Percentiles rank a stretch among this genome's conserved stretches.
Conservation (phyloP, 2,113 vertebrate species). For the Podarcis cretensis region DNA sequence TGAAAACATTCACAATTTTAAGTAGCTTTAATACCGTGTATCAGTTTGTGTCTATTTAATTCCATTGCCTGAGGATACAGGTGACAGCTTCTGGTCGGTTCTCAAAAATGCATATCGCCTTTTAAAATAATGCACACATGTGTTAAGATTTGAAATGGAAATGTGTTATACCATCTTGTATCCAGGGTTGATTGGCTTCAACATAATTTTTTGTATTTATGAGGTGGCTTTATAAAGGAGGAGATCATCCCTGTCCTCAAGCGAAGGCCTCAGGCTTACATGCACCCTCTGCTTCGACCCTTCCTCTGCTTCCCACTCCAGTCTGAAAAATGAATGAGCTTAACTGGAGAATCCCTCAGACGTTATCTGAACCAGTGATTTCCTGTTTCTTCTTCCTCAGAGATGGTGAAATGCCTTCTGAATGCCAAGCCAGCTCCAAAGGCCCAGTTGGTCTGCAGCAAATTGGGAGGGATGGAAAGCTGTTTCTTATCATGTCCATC, state of each 20-base stretch:
- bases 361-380: not conserved
- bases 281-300: not conserved
- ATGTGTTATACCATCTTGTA: not conserved
- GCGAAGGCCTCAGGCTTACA: not conserved
- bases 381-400: constrained; percentile 75
- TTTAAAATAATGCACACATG: not conserved
- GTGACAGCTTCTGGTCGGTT: not conserved
- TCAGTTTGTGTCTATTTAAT: not conserved
- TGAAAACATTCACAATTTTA: not conserved
- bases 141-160: not conserved
- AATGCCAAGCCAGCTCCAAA: constrained; percentile 80
- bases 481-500: constrained; percentile 91
- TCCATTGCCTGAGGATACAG: not conserved
- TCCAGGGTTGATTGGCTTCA: not conserved
- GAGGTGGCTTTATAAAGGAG: no score
- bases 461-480: constrained; percentile 84
- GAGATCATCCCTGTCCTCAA: not conserved
- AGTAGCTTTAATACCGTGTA: not conserved
- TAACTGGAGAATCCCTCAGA: not conserved
- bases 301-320: not conserved
- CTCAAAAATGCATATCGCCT: not conserved
- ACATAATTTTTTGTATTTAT: not conserved
- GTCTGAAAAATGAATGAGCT: not conserved
- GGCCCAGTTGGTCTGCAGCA: constrained; percentile 88
- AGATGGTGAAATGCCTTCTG: constrained; percentile 87